These are phyloP conservation scores for Phoebastria nigripes DNA, from an alignment of 2,797 vertebrate species.

Conservation along the genomic window DNA sequence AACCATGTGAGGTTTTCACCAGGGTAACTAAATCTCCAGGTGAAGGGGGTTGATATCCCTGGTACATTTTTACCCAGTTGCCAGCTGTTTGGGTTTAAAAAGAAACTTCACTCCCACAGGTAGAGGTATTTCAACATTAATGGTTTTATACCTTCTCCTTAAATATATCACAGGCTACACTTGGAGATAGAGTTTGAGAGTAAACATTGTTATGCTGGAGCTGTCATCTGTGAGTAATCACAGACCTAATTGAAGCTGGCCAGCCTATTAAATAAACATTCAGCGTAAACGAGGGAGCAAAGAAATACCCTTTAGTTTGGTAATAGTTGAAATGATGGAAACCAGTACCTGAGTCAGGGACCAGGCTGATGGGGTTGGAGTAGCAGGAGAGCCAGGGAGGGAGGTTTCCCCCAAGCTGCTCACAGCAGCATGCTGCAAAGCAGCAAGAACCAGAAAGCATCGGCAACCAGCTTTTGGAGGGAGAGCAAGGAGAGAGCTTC, in stretches of 20 bases:
- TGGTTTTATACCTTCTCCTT: slow-evolving; percentile 27
- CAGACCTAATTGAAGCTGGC: slow-evolving; percentile 62
- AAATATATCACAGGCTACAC: slow-evolving; percentile 19
- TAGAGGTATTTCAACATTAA: slow-evolving; percentile 4
- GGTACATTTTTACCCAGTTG: background rate
- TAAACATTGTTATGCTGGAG: slow-evolving; percentile 52
- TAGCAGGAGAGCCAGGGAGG: background rate
- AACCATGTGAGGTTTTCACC: background rate
- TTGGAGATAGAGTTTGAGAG: slow-evolving; percentile 30
- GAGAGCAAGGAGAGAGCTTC: background rate
- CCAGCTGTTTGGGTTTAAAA: background rate
- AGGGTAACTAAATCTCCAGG: background rate
- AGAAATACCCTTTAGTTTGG: slow-evolving; percentile 48
- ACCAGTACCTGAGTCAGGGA: background rate
- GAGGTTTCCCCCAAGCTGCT: background rate
- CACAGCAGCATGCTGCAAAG: background rate
- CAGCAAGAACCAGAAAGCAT: background rate
- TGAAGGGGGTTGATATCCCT: background rate
- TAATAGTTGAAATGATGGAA: slow-evolving; percentile 38
- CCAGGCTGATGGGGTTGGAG: background rate
- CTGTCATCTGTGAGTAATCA: slow-evolving; percentile 62
- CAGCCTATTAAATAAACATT: slow-evolving; percentile 65
- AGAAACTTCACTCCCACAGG: background rate
- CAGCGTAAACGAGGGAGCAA: slow-evolving; percentile 38
- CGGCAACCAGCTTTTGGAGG: background rate